Evolutionary conservation across 2,888 invertebrate species (phyloP).

Genomic region (Catotricha subobsoleta): DNA sequence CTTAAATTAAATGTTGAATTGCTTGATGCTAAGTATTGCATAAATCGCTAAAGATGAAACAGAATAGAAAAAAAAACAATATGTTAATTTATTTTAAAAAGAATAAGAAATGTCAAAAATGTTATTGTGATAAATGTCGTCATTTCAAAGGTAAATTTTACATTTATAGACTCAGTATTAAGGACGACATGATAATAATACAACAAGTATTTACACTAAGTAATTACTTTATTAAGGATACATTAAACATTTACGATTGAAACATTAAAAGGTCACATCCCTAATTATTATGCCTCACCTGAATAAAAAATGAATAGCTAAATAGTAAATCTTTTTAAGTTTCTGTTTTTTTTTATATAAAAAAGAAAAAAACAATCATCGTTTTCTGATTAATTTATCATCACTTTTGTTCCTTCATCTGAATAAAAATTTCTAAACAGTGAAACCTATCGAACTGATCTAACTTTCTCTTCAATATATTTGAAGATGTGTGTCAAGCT

Average conservation of each 20-base stretch:
- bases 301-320: too few relatives aligned
- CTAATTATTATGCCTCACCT: too few relatives aligned
- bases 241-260: too few relatives aligned
- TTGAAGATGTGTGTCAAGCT: neutral
- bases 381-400: neutral
- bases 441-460: too few relatives aligned
- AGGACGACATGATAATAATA: neutral
- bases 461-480: neutral
- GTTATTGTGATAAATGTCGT: neutral
- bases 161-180: neutral
- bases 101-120: slow-evolving; percentile 24
- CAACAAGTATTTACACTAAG: neutral
- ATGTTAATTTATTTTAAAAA: too few relatives aligned
- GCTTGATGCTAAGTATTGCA: slow-evolving; percentile 98
- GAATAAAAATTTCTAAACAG: neutral
- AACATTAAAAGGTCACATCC: too few relatives aligned
- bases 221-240: slow-evolving; percentile 1
- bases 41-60: slow-evolving; percentile 96
- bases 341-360: neutral
- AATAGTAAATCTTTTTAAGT: too few relatives aligned
- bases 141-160: neutral
- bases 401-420: neutral
- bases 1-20: slow-evolving; percentile 98
- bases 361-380: neutral
- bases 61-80: too few relatives aligned